Base-by-base conservation (phyloP, 1,140 invertebrate genomes). In the Zaprionus davidi region DNA sequence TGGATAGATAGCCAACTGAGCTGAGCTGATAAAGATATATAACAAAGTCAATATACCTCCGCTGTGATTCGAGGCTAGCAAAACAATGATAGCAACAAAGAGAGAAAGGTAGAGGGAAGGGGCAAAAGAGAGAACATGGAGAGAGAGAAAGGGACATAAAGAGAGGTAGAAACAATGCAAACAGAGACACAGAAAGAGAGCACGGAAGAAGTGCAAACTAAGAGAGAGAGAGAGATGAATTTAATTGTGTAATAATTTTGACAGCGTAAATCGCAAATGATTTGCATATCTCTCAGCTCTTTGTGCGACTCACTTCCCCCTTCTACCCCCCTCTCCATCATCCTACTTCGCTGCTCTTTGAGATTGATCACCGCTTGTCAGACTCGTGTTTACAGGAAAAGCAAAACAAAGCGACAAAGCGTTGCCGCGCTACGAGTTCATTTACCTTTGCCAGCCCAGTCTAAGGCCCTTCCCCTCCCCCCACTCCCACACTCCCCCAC, bases 201-300 rank as follows among this genome's bases (percentile, higher is more conserved):
- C 17, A 13, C 20, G 12, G n/a, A 9, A 1, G 13, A 31, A 46
- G 17, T 6, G n/a, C 44, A 5, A 22, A 22, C 17, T 11, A 49
- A 49, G 20, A 13, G 46, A 9, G 12, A 41, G 20, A 41, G n/a
- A 9, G 12, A 63, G 63, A 77, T 73, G 58, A 57, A 73, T 64
- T 77, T 73, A 6, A 67, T 73, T 77, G 58, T 74, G 71, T 77
- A 73, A 77, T 77, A 77, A 68, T 77, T 77, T 73, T 77, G 71
- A 77, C 70, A 77, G 64, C 38, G 57, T 26, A 58, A 71, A 66
- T 28, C 17, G 63, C 56, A 72, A 53, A 71, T 58, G 49, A 76
- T 76, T 71, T 71, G 73, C 56, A 76, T 72, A 60, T 59, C 62
- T 17, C 41, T 44, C 41, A n/a, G 62, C 62, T 57, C 70, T 72